Conservation (phyloP, 2,888 invertebrate genomes). For the Encarsia formosa region DNA sequence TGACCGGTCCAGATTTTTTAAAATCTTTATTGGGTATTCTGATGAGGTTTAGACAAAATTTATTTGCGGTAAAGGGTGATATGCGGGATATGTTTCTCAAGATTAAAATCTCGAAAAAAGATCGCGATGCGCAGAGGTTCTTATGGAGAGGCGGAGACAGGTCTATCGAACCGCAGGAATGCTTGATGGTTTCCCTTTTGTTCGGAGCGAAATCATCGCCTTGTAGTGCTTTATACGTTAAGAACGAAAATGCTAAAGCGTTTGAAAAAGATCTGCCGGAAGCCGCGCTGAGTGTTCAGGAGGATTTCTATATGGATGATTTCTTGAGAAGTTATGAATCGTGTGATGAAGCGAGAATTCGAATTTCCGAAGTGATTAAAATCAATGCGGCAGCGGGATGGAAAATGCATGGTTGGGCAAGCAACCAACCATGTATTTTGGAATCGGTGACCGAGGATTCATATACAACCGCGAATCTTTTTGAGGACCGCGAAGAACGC, state of each 20-base stretch:
- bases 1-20: neutral
- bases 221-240: conserved; percentile 30
- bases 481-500: neutral
- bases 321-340: neutral
- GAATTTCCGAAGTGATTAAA: too few species aligned
- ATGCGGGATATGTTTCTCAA: neutral
- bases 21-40: neutral
- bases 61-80: neutral
- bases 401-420: neutral
- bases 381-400: too few species aligned
- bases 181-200: neutral
- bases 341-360: too few species aligned
- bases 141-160: neutral
- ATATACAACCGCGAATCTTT: neutral
- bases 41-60: neutral
- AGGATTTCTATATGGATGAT: conserved; percentile 24
- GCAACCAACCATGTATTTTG: too few species aligned
- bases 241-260: conserved; percentile 29
- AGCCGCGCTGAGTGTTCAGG: conserved; percentile 15
- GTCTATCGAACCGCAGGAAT: neutral
- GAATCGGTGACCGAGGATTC: neutral
- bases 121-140: neutral
- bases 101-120: neutral
- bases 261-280: conserved; percentile 22
- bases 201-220: neutral